Conservation (phyloP, 2,797 vertebrate genomes). For the Rousettus madagascariensis region DNA sequence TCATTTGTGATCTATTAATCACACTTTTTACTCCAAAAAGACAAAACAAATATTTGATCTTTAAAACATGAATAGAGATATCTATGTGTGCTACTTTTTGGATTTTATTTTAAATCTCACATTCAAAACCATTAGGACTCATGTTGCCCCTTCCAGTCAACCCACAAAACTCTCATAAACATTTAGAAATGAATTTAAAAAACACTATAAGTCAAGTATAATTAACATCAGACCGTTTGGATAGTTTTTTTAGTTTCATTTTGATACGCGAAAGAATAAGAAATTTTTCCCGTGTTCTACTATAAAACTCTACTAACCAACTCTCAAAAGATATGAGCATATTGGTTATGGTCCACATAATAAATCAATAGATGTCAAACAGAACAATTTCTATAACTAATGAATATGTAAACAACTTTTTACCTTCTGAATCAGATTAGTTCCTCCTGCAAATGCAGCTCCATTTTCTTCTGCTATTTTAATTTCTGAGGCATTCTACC, state of each 20-base stretch:
- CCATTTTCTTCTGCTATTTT: slow-evolving; percentile 86
- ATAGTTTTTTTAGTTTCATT: slow-evolving; percentile 11
- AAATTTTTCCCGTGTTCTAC: neutral
- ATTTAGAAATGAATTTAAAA: neutral
- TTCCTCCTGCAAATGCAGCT: slow-evolving; percentile 89
- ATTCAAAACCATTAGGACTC: slow-evolving; percentile 40
- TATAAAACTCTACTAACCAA: neutral
- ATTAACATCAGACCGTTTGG: neutral
- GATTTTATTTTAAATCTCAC: slow-evolving; percentile 51
- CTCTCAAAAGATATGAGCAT: neutral
- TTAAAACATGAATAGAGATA: slow-evolving; percentile 10
- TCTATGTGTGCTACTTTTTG: neutral
- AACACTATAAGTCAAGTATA: neutral
- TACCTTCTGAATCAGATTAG: slow-evolving; percentile 90
- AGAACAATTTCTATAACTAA: slow-evolving; percentile 26
- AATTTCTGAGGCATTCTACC: slow-evolving; percentile 86
- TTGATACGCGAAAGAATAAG: slow-evolving; percentile 7
- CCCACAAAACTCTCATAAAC: neutral
- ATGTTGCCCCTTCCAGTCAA: neutral
- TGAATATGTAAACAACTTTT: slow-evolving; percentile 4
- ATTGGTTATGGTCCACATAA: neutral
- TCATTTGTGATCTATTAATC: neutral
- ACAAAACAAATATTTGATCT: slow-evolving; percentile 12
- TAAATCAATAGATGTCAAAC: neutral
- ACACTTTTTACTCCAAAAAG: slow-evolving; percentile 4